Evolutionary conservation across 2,888 invertebrate species (phyloP), one percentile per base, ranked within the genome.

Genomic region (Leptodirus hochenwartii): DNA sequence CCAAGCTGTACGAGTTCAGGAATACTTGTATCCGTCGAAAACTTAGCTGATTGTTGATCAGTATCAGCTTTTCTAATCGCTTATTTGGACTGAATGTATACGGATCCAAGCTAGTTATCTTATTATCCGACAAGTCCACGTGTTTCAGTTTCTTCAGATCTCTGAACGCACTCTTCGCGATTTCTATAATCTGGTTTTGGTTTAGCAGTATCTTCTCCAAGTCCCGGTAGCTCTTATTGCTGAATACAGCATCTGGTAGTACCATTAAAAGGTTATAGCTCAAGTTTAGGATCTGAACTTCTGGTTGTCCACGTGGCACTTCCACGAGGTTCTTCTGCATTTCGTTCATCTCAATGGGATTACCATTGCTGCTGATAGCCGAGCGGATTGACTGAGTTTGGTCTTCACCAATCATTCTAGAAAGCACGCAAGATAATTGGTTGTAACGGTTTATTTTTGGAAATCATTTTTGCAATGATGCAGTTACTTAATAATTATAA

Each of bases 51-150:
- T 55, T 55, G 29, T 44, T 40, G n/a, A 47, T 43, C 25, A 54
- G 33, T 35, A 51, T 46, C 12, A 55, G 31, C 34, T 47, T 50
- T 25, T 47, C 42, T 25, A 55, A 36, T 29, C 40, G 44, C n/a
- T 26, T 31, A 35, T 51, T 55, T 15, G 38, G 32, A 28, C 43
- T 44, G 35, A 55, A 53, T 2, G 46, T 47, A 34, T 47, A 44
- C 9, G 47, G 38, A 26, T 51, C 50, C 15, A 55, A 29, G 2
- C 36, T 25, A 14, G 41, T 45, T 15, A 55, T 38, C 17, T 49
- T 43, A 34, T 55, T 55, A 22, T 45, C 46, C 2, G 53, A 52
- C 14, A 55, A 32, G 36, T 53, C 51, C 12, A 55, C 35, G 3
- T 37, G 39, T 30, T 39, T 41, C 17, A 54, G 33, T 16, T 44